Evolutionary conservation across 2,113 vertebrate genomes (phyloP), one percentile per base, ranked within the genome.

Genomic region (Sinocyclocheilus grahami): DNA sequence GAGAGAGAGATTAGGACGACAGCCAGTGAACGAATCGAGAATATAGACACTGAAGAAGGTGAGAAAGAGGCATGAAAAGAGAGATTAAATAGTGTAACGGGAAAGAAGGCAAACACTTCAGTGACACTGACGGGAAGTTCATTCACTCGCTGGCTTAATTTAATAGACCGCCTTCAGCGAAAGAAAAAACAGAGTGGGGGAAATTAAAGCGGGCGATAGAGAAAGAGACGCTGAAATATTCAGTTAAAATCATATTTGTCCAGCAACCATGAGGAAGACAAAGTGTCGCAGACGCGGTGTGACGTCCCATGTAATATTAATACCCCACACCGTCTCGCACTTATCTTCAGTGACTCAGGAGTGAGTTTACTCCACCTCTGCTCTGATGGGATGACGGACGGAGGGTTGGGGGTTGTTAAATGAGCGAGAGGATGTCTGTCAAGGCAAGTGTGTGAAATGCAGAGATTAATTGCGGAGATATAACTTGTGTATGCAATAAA

Each of bases 101-200:
- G 74, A 87, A 89, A 91, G 91, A 93, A 90, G 89, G 89, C 88
- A 90, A 88, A 88, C 90, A 89, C 92, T 93, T 90, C 86, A 46
- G 88, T 88, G 92, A 90, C 90, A 90, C 87, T 89, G 91, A 88
- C 90, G 84, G 90, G 93, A 91, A 94, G 92, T 93, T 93, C 92
- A 92, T 89, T 90, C 90, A 85, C 91, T 91, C 90, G 80, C 91
- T 77, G 88, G 87, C 90, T 91, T 93, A 92, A 91, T 94, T 75
- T 94, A 92, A 89, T 91, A 86, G 84, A 62, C 89, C 85, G 88
- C 91, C 92, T 89, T 91, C 84, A 86, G 77, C 84, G 84, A 55
- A 55, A 55, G 53, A 55, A 33, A 71, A 53, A 48, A 4, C 86
- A 75, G 78, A 79, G 69, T 53, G 76, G 67, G 39, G 30, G 62